These are phyloP conservation scores for Pterobdella sp. DNA, from an alignment of 2,888 invertebrate genomes.

Conservation along the genomic window DNA sequence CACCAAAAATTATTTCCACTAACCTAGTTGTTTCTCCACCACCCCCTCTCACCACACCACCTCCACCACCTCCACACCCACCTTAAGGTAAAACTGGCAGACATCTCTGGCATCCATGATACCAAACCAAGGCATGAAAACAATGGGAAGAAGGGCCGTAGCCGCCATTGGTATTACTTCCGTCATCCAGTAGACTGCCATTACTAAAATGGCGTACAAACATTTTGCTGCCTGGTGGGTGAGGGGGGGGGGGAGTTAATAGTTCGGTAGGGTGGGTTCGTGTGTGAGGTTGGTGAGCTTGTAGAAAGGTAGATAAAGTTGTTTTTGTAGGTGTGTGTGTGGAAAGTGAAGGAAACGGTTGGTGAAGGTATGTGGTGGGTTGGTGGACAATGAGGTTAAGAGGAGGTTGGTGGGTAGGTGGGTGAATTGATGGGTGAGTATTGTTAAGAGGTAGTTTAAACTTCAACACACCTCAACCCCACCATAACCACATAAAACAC, in stretches of 20 bases:
- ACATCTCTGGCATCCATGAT: slow-evolving; percentile 38
- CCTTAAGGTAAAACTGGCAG: slow-evolving; percentile 39
- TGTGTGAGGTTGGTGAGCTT: background rate
- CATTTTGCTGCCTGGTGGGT: slow-evolving; percentile 43
- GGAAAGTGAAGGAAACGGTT: background rate
- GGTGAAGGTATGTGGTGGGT: background rate
- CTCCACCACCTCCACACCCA: slow-evolving; percentile 20
- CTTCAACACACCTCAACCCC: too few relatives aligned
- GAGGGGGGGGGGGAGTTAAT: background rate
- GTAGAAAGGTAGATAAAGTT: background rate
- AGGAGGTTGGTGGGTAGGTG: background rate
- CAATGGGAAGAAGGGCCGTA: slow-evolving; percentile 41
- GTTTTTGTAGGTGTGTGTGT: background rate
- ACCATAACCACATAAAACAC: too few relatives aligned
- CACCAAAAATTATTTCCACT: background rate
- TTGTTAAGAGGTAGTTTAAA: too few relatives aligned
- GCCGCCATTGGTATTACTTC: slow-evolving; percentile 41
- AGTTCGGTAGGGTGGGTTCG: background rate
- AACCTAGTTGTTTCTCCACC: background rate
- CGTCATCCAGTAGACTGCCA: slow-evolving; percentile 42
- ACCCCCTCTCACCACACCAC: background rate
- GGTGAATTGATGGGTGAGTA: background rate
- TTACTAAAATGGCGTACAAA: slow-evolving; percentile 43
- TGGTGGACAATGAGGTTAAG: background rate
- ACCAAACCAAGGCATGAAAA: slow-evolving; percentile 40